Conservation (phyloP, 2,888 invertebrate species). For the Megastigmus dorsalis region DNA sequence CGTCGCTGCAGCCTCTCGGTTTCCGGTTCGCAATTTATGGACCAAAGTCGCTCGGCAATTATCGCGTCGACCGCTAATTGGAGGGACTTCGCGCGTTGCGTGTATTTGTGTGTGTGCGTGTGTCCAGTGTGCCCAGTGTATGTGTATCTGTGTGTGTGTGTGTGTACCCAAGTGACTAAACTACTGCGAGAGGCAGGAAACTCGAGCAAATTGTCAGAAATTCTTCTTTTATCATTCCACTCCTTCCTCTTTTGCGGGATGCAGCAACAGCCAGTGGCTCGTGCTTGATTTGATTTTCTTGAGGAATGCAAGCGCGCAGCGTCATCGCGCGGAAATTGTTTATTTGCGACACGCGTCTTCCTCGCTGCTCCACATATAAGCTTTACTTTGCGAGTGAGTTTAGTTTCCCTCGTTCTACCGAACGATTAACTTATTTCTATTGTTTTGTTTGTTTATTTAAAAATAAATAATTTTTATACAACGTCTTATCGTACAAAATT, state of each 20-base stretch:
- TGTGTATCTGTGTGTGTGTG: neutral
- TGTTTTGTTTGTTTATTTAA: too few species aligned
- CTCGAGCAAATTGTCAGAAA: conserved; percentile 51
- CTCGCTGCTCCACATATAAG: neutral
- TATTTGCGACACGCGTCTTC: conserved; percentile 38
- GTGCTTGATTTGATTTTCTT: conserved; percentile 46
- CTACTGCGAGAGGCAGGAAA: conserved; percentile 33
- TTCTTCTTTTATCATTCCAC: conserved; percentile 23
- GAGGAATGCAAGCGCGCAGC: conserved; percentile 10
- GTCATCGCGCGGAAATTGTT: conserved; percentile 38
- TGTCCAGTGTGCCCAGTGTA: neutral
- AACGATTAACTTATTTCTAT: too few species aligned
- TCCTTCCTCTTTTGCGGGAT: conserved; percentile 17
- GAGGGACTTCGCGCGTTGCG: conserved; percentile 40
- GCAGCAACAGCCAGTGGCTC: conserved; percentile 1
- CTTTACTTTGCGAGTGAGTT: too few species aligned
- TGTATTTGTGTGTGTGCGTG: neutral
- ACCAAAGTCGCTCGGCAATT: conserved; percentile 60
- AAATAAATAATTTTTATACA: too few species aligned
- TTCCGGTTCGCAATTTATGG: conserved; percentile 62
- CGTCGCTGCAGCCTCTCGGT: conserved; percentile 45
- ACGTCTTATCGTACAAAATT: too few species aligned
- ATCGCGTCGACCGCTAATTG: conserved; percentile 58
- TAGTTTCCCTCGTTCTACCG: too few species aligned
- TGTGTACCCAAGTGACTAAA: conserved; percentile 34